These are phyloP conservation scores for Drosophila phalerata DNA, from an alignment of 2,888 invertebrate genomes.

Conservation along the genomic window DNA sequence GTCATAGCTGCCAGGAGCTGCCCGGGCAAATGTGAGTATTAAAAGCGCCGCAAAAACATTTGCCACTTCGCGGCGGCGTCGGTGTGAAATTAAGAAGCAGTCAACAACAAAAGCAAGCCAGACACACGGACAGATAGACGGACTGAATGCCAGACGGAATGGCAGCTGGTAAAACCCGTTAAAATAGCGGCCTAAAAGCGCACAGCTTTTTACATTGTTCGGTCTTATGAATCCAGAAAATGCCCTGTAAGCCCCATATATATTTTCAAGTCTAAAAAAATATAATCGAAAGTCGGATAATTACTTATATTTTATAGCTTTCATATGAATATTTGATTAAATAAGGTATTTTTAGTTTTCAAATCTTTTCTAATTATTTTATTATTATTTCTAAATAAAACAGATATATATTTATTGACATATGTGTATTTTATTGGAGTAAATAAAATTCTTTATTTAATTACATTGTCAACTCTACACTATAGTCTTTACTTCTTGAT, in stretches of 20 bases:
- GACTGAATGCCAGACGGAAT: slow-evolving; percentile 14
- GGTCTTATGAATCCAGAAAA: slow-evolving; percentile 2
- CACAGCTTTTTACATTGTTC: slow-evolving; percentile 2
- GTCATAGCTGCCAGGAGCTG: slow-evolving; percentile 48
- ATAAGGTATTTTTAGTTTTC: no score
- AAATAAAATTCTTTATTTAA: not conserved
- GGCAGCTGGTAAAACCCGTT: slow-evolving; percentile 75
- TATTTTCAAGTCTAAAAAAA: no score
- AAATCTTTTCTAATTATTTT: no score
- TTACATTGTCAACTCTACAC: not conserved
- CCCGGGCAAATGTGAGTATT: slow-evolving; percentile 48
- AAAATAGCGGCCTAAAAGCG: slow-evolving; percentile 55
- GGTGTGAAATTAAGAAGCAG: slow-evolving; percentile 66
- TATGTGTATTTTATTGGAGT: not conserved
- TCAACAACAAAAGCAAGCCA: slow-evolving; percentile 45
- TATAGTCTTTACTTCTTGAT: not conserved
- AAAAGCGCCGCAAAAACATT: slow-evolving; percentile 64
- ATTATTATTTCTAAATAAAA: not conserved
- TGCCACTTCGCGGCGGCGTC: slow-evolving; percentile 55
- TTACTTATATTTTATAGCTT: no score
- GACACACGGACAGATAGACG: slow-evolving; percentile 10
- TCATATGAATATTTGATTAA: no score
- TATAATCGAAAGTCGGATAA: no score
- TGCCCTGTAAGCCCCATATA: slow-evolving; percentile 14
- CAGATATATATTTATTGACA: not conserved